Base-by-base conservation (phyloP, 2,888 invertebrate species). In the Junonia oenone region DNA sequence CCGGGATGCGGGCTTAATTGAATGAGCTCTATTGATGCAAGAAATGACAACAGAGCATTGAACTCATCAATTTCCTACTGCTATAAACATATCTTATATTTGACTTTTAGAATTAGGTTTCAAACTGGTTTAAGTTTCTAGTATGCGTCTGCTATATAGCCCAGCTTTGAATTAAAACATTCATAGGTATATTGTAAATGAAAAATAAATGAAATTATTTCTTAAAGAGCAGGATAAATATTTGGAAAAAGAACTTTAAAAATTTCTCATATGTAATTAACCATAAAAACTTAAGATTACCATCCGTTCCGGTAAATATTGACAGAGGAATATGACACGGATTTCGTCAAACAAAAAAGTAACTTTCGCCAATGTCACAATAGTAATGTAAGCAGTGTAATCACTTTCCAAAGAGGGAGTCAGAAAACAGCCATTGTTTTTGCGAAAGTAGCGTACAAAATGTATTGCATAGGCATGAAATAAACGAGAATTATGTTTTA, bases 381-480 rank as follows among this genome's bases (percentile, higher is more conserved):
- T 64, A 68, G 67, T 72, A 71, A 75, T 72, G 74, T 77, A 70
- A 69, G 62, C 72, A 66, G 73, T 62, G 69, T 69, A 68, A 75
- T 67, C 68, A 78, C 85, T 86, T 86, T 87, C 81, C 76, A 78
- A 69, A 66, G 78, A 81, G 75, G 81, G 81, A 81, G 84, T 81
- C 76, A 67, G 67, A 67, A 69, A 67, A 64, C 71, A 72, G 63
- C 73, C 72, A 86, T 86, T 87, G 83, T 86, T 72, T 72, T 67
- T 68, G 80, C 80, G 81, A 87, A 86, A 85, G 81, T 73, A 71
- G 73, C 76, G 78, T 72, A 73, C 68, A 69, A 33, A 40, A 40
- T 19, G 19, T 19, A 40, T 40, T 38, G 17, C 19, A 40, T 40
- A 19, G 38, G 38, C 63, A 69, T 67, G 63, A 66, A 70, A 67